Evolutionary conservation across 2,113 vertebrate species (phyloP).

Genomic region (Calidris pygmaea): DNA sequence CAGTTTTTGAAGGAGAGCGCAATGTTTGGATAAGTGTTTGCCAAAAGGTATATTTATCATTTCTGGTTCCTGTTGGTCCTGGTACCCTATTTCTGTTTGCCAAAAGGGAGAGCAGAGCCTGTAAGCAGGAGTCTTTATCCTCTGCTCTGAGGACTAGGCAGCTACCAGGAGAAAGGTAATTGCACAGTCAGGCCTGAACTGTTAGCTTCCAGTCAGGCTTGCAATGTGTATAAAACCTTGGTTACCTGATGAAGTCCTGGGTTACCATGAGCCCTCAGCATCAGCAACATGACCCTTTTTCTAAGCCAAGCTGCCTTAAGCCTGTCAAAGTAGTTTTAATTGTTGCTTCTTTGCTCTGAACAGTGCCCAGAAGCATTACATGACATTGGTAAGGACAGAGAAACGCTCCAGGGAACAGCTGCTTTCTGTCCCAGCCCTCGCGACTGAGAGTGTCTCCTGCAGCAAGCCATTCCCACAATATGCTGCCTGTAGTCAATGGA

Average conservation of each 20-base stretch:
- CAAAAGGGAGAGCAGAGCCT: not conserved
- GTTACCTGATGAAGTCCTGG: not conserved
- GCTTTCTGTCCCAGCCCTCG: not conserved
- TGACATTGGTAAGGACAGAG: not conserved
- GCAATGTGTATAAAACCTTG: not conserved
- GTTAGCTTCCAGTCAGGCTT: not conserved
- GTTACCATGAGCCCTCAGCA: not conserved
- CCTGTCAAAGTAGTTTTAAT: not conserved
- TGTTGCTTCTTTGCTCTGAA: not conserved
- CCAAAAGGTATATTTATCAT: not conserved
- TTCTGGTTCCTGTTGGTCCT: not conserved
- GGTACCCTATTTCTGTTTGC: not conserved
- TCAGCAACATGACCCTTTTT: not conserved
- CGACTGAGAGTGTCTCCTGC: not conserved
- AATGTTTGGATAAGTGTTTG: not conserved
- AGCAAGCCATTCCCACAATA: not conserved
- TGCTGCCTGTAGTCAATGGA: not conserved
- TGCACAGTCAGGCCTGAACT: not conserved
- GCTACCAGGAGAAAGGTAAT: not conserved
- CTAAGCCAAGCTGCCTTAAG: not conserved
- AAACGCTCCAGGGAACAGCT: not conserved
- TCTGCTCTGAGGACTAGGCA: not conserved
- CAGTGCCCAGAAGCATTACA: not conserved
- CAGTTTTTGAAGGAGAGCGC: not conserved
- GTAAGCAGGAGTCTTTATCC: not conserved